Percentiles rank a stretch among this genome's conserved stretches.
Conservation (phyloP, 2,113 vertebrate genomes). For the Ailuropoda melanoleuca region DNA sequence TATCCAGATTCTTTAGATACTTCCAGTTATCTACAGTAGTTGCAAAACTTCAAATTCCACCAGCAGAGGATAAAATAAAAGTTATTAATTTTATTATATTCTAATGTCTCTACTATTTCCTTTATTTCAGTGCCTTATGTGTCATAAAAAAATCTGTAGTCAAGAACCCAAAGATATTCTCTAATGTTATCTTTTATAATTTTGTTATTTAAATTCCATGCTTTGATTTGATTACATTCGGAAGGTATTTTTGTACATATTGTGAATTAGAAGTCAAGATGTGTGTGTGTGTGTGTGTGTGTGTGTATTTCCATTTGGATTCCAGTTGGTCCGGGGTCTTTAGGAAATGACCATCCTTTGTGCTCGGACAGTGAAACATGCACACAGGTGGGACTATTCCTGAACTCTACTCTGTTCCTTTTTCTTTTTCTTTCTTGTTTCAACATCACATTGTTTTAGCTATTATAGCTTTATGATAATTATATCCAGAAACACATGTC, state of each 20-base stretch:
- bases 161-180: neutral
- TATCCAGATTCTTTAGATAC: neutral
- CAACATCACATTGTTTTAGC: neutral
- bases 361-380: neutral
- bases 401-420: neutral
- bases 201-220: neutral
- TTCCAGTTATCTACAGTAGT: neutral
- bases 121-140: neutral
- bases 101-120: neutral
- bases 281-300: neutral
- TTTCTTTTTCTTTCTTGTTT: neutral
- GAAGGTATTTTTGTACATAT: neutral
- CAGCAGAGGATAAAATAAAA: neutral
- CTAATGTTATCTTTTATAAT: neutral
- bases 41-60: neutral
- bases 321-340: neutral
- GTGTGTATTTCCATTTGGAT: neutral
- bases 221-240: neutral
- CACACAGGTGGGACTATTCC: accelerated
- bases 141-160: neutral
- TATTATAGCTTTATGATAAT: neutral
- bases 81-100: neutral
- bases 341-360: neutral
- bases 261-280: neutral
- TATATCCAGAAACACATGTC: neutral